These are phyloP conservation scores for Herpetotheres cachinnans DNA, from an alignment of 2,113 vertebrate species.

Conservation along the genomic window DNA sequence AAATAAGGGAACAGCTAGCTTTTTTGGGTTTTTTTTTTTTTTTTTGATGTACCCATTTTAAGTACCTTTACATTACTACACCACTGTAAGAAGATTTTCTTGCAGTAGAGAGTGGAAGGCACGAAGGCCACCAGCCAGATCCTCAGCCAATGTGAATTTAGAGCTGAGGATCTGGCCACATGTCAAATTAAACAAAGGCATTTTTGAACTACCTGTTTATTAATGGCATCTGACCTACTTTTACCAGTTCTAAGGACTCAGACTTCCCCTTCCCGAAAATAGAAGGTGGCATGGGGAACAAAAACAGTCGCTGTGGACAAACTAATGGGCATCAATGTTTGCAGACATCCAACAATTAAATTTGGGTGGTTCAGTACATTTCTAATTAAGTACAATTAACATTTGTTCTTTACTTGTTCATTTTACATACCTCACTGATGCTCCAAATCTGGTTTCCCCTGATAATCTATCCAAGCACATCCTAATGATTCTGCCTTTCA, in stretches of 20 bases:
- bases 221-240: slow-evolving; percentile 51
- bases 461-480: slow-evolving; percentile 32
- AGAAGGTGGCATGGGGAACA: slow-evolving; percentile 31
- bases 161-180: not conserved
- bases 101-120: not conserved
- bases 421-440: slow-evolving; percentile 51
- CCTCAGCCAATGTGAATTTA: not conserved
- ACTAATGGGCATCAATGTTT: slow-evolving; percentile 31
- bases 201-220: slow-evolving; percentile 37
- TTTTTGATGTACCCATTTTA: not conserved
- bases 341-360: slow-evolving; percentile 55
- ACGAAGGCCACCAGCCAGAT: not conserved
- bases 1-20: not conserved
- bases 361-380: slow-evolving; percentile 60
- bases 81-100: not conserved
- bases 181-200: slow-evolving; percentile 25
- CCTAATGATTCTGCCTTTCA: slow-evolving; percentile 62
- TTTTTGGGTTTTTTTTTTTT: too few relatives aligned
- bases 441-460: slow-evolving; percentile 10
- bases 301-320: slow-evolving; percentile 13
- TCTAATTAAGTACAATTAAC: slow-evolving; percentile 70
- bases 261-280: slow-evolving; percentile 19
- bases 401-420: slow-evolving; percentile 53
- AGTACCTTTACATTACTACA: not conserved
- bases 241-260: not conserved